These are phyloP conservation scores for Pardalotus punctatus DNA, from an alignment of 2,113 vertebrate species.

Conservation along the genomic window DNA sequence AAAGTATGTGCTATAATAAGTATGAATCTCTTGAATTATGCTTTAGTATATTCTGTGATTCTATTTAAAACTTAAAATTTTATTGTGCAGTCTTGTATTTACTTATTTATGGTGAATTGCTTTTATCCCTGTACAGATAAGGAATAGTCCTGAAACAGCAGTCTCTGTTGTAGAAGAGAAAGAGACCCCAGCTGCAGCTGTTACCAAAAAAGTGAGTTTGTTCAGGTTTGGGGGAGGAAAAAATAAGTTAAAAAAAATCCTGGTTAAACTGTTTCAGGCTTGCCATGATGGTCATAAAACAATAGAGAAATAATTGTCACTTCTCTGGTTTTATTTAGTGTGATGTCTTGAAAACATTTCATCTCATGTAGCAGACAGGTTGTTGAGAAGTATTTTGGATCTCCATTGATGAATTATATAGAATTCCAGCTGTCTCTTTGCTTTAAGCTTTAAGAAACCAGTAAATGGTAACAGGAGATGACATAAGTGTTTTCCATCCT, in stretches of 20 bases:
- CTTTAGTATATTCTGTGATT: background rate
- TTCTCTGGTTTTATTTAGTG: background rate
- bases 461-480: background rate
- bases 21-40: background rate
- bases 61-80: background rate
- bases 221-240: background rate
- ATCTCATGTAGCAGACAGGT: background rate
- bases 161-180: conserved; percentile 62
- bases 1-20: background rate
- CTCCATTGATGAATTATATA: background rate
- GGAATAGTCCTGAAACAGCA: conserved; percentile 75
- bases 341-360: background rate
- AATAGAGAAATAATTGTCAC: background rate
- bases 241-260: background rate
- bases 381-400: background rate
- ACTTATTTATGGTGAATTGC: background rate
- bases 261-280: background rate
- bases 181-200: conserved; percentile 31
- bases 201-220: conserved; percentile 63
- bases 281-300: background rate
- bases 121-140: conserved; percentile 39
- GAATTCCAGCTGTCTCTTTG: background rate
- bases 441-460: background rate
- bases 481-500: background rate
- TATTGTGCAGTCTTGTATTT: background rate